These are phyloP conservation scores for Lates japonicus DNA, from an alignment of 2,797 vertebrate species.

Conservation along the genomic window DNA sequence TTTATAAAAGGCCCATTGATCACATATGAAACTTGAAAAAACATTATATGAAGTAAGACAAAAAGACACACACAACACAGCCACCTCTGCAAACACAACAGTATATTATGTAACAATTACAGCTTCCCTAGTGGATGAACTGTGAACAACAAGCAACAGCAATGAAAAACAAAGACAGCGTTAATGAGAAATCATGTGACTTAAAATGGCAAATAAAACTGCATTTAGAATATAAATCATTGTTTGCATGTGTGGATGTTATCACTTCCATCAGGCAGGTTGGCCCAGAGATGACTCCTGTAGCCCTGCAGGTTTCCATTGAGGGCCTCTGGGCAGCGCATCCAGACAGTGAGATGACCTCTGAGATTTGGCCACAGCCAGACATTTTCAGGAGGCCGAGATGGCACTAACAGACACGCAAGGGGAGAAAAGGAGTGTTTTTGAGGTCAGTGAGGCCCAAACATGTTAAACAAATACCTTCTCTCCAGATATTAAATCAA, in stretches of 20 bases:
- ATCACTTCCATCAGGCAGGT: constrained; percentile 96
- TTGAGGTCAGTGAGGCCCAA: not conserved
- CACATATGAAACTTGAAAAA: not conserved
- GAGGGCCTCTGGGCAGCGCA: constrained; percentile 92
- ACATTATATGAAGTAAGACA: not conserved
- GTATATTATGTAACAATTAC: constrained; percentile 25
- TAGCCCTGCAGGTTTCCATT: constrained; percentile 99
- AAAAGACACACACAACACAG: not conserved
- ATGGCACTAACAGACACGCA: constrained; percentile 88
- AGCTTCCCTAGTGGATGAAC: constrained; percentile 64
- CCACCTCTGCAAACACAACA: constrained; percentile 1
- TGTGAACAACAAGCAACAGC: not conserved
- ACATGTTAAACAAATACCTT: not conserved
- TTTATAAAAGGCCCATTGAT: not conserved
- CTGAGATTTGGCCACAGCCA: constrained; percentile 95
- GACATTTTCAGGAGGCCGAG: constrained; percentile 96
- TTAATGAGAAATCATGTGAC: not conserved
- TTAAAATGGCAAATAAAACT: not conserved
- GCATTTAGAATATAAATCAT: not conserved
- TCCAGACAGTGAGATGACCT: constrained; percentile 98
- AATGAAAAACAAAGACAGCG: not conserved
- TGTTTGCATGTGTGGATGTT: not conserved
- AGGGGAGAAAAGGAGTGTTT: not conserved
- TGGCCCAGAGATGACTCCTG: constrained; percentile 98
- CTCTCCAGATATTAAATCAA: not conserved